Base-by-base conservation (phyloP, 2,888 invertebrate genomes). In the Coenonympha glycerion region DNA sequence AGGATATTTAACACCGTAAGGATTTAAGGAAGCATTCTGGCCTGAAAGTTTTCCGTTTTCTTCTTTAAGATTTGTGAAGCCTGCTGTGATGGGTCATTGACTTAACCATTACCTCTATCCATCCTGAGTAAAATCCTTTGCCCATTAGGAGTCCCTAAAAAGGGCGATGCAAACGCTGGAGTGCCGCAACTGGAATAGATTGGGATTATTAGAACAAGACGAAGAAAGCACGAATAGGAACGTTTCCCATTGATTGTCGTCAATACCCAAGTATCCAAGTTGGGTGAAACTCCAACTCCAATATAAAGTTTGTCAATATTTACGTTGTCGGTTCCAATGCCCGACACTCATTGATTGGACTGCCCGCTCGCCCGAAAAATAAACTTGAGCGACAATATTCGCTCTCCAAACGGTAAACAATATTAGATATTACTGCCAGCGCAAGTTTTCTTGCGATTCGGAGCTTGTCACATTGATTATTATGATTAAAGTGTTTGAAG, bases 241-340 rank as follows among this genome's bases (percentile, higher is more conserved):
- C 8, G 9, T 24, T n/a, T 24, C 6, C 6, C 24, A 6, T 33
- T 9, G 16, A 31, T 15, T 31, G 31, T 31, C 31, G 15, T 15
- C 31, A 31, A 13, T 31, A 13, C 13, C 15, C 8, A 9, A 24
- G 15, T 22, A 24, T 9, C 22, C 22, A 15, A 39, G 24, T 15
- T 24, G 3, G n/a, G 3, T 6, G 24, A 4, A 39, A 39, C 24
- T 39, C 15, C 3, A 13, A 39, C 15, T 39, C 39, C 36, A 42
- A 31, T 41, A 80, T 68, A 79, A 80, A 81, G 74, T 80, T 81
- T 78, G 77, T 79, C 79, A 79, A 80, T 79, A 80, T 78, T 79
- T 79, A 70, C 75, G 72, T 67, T 68, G 64, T 71, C 62, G 16
- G 11, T 9, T 50, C 67, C 70, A 73, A 74, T 71, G 66, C 60